Conservation (phyloP, 2,113 vertebrate genomes). For the Oenanthe oenanthe region DNA sequence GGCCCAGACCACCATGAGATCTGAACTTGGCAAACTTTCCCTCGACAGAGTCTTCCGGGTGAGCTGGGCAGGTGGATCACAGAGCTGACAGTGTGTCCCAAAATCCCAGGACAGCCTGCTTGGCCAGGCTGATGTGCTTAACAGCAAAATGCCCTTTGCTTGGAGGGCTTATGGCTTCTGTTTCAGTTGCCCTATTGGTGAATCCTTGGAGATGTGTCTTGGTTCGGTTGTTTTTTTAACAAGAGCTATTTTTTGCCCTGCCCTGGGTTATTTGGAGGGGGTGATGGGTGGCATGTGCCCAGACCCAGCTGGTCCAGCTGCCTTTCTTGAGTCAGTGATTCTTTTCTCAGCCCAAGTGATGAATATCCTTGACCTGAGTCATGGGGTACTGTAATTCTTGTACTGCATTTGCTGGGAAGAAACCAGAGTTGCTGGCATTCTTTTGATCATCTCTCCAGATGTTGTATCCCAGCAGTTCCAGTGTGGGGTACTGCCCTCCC, state of each 20-base stretch:
- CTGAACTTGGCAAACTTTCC: conserved; percentile 94
- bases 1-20: conserved; percentile 98
- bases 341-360: neutral
- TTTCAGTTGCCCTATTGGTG: neutral
- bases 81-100: neutral
- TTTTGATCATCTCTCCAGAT: neutral
- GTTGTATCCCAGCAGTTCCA: neutral
- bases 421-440: neutral
- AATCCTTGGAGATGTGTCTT: neutral
- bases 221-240: neutral
- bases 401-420: conserved; percentile 16
- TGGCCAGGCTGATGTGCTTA: neutral
- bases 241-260: neutral
- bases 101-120: fast-evolving
- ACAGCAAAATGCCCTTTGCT: neutral
- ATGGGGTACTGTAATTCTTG: neutral
- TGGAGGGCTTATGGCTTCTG: neutral
- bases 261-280: neutral
- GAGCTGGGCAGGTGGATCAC: neutral
- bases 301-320: neutral
- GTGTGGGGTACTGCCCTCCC: neutral
- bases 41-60: conserved; percentile 97
- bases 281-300: neutral
- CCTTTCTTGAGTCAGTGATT: fast-evolving
- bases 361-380: neutral